These are phyloP conservation scores for Gastrophryne carolinensis DNA, from an alignment of 2,797 vertebrate species.

Conservation along the genomic window DNA sequence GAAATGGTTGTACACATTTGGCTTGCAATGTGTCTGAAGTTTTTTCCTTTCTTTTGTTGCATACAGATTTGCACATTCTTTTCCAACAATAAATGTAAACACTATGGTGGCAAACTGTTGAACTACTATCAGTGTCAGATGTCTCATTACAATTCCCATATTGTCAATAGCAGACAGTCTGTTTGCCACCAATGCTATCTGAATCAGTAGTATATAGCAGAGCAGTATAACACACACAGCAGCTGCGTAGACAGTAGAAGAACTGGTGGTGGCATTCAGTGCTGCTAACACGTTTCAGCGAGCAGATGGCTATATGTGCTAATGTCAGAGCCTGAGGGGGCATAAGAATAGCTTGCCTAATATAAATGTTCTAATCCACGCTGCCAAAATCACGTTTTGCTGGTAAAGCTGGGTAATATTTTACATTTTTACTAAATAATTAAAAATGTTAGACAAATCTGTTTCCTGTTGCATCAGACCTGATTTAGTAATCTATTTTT, in stretches of 20 bases:
- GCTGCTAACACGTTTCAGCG: conserved; percentile 15
- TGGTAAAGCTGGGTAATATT: background rate
- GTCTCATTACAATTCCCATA: conserved; percentile 11
- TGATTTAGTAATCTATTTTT: no score
- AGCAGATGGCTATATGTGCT: conserved; percentile 48
- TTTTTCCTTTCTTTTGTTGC: no score
- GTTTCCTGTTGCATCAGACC: no score
- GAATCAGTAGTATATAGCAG: conserved; percentile 23
- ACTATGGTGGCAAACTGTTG: background rate
- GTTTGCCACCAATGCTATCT: background rate
- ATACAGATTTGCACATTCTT: background rate
- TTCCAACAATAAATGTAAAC: background rate
- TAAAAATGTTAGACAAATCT: background rate
- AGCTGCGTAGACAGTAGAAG: conserved; percentile 33
- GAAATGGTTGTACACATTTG: no score
- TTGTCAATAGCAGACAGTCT: conserved; percentile 12
- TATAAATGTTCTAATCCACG: conserved; percentile 25
- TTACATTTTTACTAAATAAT: conserved; percentile 1
- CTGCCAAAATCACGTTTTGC: conserved; percentile 35
- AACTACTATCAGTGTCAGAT: conserved; percentile 6
- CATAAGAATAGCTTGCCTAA: conserved; percentile 22
- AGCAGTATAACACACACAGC: conserved; percentile 12
- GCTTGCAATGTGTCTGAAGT: no score
- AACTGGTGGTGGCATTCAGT: conserved; percentile 15
- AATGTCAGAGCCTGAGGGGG: conserved; percentile 26